These are phyloP conservation scores for Halcyon chelicuti DNA, from an alignment of 2,797 vertebrate genomes.

Conservation along the genomic window DNA sequence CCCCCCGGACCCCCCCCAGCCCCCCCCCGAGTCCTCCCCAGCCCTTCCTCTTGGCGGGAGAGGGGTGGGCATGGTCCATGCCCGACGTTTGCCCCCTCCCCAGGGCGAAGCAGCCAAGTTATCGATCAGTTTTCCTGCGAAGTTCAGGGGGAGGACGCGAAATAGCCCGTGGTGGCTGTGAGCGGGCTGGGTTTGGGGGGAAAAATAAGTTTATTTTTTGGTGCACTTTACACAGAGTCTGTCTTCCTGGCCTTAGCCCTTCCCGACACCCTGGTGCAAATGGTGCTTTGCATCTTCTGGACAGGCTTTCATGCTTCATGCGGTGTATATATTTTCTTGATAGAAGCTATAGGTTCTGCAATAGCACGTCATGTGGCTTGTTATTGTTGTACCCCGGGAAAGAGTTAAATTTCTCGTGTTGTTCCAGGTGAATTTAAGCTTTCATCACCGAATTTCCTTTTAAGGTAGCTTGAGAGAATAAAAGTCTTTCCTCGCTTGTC, in stretches of 20 bases:
- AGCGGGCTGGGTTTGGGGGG: not conserved
- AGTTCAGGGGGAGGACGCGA: slow-evolving; percentile 36
- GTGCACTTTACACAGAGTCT: not conserved
- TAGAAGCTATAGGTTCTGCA: not conserved
- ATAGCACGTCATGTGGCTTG: not conserved
- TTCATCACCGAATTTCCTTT: slow-evolving; percentile 56
- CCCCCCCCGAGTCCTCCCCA: too few species aligned
- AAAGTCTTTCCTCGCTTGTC: not conserved
- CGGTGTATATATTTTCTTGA: not conserved
- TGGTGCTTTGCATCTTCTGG: not conserved
- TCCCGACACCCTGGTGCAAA: not conserved
- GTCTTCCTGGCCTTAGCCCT: not conserved
- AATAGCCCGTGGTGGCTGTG: not conserved
- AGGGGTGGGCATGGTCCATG: too few species aligned
- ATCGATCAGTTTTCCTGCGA: not conserved
- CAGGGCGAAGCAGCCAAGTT: slow-evolving; percentile 27
- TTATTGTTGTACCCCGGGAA: not conserved
- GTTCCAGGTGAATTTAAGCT: slow-evolving; percentile 66
- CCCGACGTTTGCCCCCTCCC: not conserved
- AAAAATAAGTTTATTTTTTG: not conserved
- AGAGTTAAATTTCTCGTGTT: slow-evolving; percentile 24
- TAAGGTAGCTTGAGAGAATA: slow-evolving; percentile 44
- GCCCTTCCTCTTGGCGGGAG: not conserved
- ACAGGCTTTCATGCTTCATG: not conserved
- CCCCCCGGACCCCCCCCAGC: not conserved